Conservation (phyloP, 2,888 invertebrate species). For the Lepidocyrtinus sp. region DNA sequence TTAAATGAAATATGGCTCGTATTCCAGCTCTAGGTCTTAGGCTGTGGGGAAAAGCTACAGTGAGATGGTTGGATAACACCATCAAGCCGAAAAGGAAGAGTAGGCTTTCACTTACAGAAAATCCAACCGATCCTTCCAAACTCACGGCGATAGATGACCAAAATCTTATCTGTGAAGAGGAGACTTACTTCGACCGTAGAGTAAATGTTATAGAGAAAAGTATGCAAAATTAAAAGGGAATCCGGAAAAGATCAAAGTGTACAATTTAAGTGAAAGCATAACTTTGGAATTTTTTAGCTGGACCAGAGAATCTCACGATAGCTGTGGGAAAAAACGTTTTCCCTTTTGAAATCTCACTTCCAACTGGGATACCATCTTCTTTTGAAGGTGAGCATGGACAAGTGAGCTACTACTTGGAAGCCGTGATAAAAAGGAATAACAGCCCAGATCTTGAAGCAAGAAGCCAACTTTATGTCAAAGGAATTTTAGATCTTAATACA, state of each 20-base stretch:
- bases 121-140: not conserved
- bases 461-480: slow-evolving; percentile 41
- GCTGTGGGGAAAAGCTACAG: slow-evolving; percentile 57
- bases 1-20: not conserved
- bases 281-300: slow-evolving; percentile 30
- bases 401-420: slow-evolving; percentile 51
- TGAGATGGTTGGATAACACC: slow-evolving; percentile 48
- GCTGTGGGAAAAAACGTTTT: slow-evolving; percentile 42
- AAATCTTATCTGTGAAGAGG: slow-evolving; percentile 54
- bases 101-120: no score
- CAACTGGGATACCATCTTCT: slow-evolving; percentile 54
- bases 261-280: not conserved
- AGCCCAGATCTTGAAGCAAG: slow-evolving; percentile 9
- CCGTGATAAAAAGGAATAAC: slow-evolving; percentile 29
- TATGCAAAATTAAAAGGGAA: no score
- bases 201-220: slow-evolving; percentile 57
- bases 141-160: slow-evolving; percentile 6
- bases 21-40: slow-evolving; percentile 43
- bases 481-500: slow-evolving; percentile 55
- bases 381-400: slow-evolving; percentile 58
- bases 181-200: slow-evolving; percentile 59
- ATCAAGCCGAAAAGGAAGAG: slow-evolving; percentile 9
- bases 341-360: slow-evolving; percentile 50
- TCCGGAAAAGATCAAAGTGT: not conserved
- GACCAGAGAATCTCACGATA: slow-evolving; percentile 49